A percentile compares a stretch with the other conserved stretches of the same genome.
Evolutionary conservation across 2,888 invertebrate species (phyloP).

Genomic region (Ectemnius cavifrons): DNA sequence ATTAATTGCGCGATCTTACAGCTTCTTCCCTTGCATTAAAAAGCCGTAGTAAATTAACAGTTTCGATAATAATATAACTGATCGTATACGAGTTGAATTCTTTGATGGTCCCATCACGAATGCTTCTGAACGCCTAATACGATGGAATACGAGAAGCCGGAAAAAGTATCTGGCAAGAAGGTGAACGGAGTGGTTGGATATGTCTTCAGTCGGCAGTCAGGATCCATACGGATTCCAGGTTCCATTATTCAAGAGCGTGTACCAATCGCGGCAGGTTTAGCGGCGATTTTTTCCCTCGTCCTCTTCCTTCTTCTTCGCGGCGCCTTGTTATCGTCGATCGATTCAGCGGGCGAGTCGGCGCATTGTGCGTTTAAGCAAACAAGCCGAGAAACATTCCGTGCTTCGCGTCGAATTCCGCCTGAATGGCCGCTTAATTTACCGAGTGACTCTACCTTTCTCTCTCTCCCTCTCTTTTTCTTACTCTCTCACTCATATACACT

Average conservation of each 20-base stretch:
- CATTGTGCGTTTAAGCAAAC: conserved; percentile 59
- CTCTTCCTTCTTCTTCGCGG: conserved; percentile 33
- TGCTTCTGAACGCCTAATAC: neutral
- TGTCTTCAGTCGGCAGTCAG: neutral
- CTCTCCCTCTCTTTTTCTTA: neutral
- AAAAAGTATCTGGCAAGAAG: neutral
- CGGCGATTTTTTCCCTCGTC: conserved; percentile 21
- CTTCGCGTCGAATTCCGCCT: conserved; percentile 45
- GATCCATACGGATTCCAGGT: conserved; percentile 35
- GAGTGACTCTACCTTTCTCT: conserved; percentile 9
- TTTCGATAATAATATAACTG: neutral
- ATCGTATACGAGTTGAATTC: neutral
- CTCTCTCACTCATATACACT: too few relatives aligned
- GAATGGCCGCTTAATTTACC: conserved; percentile 60
- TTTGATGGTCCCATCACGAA: neutral
- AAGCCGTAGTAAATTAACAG: neutral
- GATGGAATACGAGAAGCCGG: neutral
- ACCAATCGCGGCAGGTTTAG: conserved; percentile 36
- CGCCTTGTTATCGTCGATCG: conserved; percentile 43
- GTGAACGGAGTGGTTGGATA: neutral
- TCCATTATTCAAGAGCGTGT: conserved; percentile 39
- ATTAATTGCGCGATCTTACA: conserved; percentile 35
- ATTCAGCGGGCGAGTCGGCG: conserved; percentile 46
- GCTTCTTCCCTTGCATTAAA: neutral
- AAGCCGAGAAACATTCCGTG: conserved; percentile 51